Evolutionary conservation across 2,113 vertebrate species (phyloP).

Genomic region (Coryphaenoides rupestris): DNA sequence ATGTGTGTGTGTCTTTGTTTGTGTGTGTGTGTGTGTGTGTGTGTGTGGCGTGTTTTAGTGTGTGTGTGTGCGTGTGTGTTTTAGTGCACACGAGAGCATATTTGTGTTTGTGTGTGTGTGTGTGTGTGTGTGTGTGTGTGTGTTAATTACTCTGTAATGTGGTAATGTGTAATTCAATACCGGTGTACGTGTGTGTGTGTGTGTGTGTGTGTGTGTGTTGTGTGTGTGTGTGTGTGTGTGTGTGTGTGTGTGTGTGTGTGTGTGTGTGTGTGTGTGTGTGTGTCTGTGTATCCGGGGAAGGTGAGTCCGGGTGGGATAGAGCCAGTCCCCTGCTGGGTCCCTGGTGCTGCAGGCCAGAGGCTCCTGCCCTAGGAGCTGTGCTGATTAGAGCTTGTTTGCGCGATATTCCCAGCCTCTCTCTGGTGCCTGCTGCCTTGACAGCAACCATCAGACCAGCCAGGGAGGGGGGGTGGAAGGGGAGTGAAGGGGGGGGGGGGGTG

Average conservation of each 20-base stretch:
- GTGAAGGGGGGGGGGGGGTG: conserved; percentile 1
- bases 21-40: conserved; percentile 3
- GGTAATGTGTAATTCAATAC: too few relatives aligned
- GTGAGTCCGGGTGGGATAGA: too few relatives aligned
- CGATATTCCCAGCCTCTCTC: conserved; percentile 23
- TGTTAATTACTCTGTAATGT: too few relatives aligned
- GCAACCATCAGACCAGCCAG: conserved; percentile 20
- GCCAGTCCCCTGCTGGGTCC: conserved; percentile 33
- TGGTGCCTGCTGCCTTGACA: background rate
- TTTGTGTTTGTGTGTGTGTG: too few relatives aligned
- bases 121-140: conserved; percentile 9
- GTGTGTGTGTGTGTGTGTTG: too few relatives aligned
- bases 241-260: background rate
- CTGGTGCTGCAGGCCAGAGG: conserved; percentile 60
- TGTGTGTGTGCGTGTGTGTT: background rate
- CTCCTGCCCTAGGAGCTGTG: conserved; percentile 68
- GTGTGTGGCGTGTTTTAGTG: background rate
- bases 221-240: too few relatives aligned
- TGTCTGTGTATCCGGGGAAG: too few relatives aligned
- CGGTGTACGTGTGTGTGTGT: too few relatives aligned
- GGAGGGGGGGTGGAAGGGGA: conserved; percentile 5
- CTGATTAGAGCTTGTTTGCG: conserved; percentile 62
- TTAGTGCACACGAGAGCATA: background rate
- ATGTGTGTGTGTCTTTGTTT: background rate
- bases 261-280: conserved; percentile 22